Evolutionary conservation across 2,888 invertebrate species (phyloP).

Genomic region (Hirtodrosophila alboralis): DNA sequence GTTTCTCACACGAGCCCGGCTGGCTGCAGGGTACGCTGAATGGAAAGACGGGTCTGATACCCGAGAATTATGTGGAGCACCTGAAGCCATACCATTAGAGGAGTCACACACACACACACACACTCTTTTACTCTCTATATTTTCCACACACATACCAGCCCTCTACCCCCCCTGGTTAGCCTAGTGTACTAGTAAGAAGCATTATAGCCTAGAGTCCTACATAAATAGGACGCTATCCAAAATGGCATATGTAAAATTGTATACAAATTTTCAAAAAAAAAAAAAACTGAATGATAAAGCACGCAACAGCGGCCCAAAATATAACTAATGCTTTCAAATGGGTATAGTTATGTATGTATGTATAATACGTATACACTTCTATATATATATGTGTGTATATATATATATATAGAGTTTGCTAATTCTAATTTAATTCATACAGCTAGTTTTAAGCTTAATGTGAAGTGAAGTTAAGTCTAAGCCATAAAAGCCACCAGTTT

Average conservation of each 20-base stretch:
- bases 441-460: conserved; percentile 47
- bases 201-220: conserved; percentile 32
- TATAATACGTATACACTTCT: conserved; percentile 18
- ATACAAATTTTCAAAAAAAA: conserved; percentile 33
- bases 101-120: too few relatives aligned
- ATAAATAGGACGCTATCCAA: conserved; percentile 23
- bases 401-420: conserved; percentile 22
- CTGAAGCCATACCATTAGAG: conserved; percentile 82
- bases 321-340: conserved; percentile 34
- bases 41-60: conserved; percentile 96
- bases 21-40: conserved; percentile 98
- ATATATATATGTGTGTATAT: conserved; percentile 20
- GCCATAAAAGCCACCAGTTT: conserved; percentile 77
- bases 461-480: conserved; percentile 69
- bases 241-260: conserved; percentile 55
- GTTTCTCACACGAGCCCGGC: conserved; percentile 96
- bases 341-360: conserved; percentile 21
- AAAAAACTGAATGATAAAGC: conserved; percentile 9
- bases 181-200: conserved; percentile 33
- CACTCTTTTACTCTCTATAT: not conserved
- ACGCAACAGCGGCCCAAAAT: conserved; percentile 31
- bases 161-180: conserved; percentile 8
- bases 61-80: conserved; percentile 97
- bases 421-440: conserved; percentile 31
- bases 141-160: conserved; percentile 1